Conservation (phyloP, 2,797 vertebrate species). For the Anguilla anguilla region DNA sequence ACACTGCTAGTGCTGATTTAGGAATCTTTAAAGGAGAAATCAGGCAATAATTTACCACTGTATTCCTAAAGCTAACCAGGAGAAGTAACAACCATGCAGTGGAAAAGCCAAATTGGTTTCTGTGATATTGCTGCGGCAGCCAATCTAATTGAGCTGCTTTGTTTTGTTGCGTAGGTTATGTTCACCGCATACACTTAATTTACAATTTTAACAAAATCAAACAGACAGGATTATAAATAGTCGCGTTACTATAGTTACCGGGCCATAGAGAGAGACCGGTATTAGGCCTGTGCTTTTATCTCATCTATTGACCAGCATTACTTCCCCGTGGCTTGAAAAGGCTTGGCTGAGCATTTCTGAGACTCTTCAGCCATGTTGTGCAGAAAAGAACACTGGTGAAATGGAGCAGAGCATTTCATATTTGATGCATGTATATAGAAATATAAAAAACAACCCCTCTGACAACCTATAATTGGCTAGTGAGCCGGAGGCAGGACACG, state of each 20-base stretch:
- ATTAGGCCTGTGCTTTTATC: constrained; percentile 3
- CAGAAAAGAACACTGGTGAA: not conserved
- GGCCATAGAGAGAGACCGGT: not conserved
- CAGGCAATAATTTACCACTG: not conserved
- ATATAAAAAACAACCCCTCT: not conserved
- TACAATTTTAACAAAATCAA: constrained; percentile 11
- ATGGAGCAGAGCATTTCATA: not conserved
- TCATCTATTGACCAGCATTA: constrained; percentile 3
- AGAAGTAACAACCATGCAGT: not conserved
- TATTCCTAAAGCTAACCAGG: not conserved
- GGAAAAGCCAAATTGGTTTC: not conserved
- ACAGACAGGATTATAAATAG: constrained; percentile 20
- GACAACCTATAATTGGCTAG: not conserved
- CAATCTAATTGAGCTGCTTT: constrained; percentile 12
- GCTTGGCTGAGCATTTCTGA: not conserved
- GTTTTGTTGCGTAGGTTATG: not conserved
- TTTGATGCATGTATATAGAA: not conserved
- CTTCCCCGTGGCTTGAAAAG: not conserved
- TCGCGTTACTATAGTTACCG: constrained; percentile 16
- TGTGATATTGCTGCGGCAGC: not conserved
- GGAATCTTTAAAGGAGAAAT: not conserved
- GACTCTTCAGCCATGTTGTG: not conserved
- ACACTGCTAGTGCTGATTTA: not conserved
- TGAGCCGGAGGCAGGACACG: not conserved
- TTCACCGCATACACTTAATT: not conserved